phyloP scores from a whole-genome alignment of 2,888 invertebrate genomes.

The Aradus depressus region DNA sequence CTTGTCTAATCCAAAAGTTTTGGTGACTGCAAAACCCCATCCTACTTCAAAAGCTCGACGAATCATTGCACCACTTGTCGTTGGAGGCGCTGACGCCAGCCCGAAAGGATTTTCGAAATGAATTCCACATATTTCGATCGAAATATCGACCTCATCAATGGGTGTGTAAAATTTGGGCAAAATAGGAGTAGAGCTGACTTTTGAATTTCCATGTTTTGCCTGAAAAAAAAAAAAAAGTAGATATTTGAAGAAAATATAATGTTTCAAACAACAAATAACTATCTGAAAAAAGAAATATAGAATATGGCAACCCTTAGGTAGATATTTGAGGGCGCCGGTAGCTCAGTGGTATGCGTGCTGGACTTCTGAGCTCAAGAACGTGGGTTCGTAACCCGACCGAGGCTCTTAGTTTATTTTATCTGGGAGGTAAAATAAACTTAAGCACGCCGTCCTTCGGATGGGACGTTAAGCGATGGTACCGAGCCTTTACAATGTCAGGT shows the following conservation, averaged over 20 bases:
- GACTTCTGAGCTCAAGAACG: too few species aligned
- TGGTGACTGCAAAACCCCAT: slow-evolving; percentile 96
- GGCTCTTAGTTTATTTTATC: too few species aligned
- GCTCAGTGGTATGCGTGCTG: too few species aligned
- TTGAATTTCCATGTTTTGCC: slow-evolving; percentile 35
- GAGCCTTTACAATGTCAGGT: too few species aligned
- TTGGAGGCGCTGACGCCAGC: slow-evolving; percentile 92
- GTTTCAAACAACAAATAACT: neutral
- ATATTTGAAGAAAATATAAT: neutral
- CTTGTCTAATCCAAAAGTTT: slow-evolving; percentile 91
- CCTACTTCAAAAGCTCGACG: slow-evolving; percentile 88
- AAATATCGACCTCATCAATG: slow-evolving; percentile 87
- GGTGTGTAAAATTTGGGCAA: slow-evolving; percentile 87
- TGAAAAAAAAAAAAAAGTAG: slow-evolving; percentile 33
- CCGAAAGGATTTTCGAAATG: slow-evolving; percentile 96
- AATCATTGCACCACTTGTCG: slow-evolving; percentile 90
- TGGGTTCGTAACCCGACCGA: too few species aligned
- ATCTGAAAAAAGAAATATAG: too few species aligned
- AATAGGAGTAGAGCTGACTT: slow-evolving; percentile 52
- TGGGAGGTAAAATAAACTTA: too few species aligned
- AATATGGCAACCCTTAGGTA: too few species aligned
- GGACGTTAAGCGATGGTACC: too few species aligned
- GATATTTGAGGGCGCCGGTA: too few species aligned
- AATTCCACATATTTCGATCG: slow-evolving; percentile 84
- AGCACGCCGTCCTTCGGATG: too few species aligned